These are phyloP conservation scores for Dasyprocta punctata DNA, from an alignment of 2,113 vertebrate species.

Conservation along the genomic window DNA sequence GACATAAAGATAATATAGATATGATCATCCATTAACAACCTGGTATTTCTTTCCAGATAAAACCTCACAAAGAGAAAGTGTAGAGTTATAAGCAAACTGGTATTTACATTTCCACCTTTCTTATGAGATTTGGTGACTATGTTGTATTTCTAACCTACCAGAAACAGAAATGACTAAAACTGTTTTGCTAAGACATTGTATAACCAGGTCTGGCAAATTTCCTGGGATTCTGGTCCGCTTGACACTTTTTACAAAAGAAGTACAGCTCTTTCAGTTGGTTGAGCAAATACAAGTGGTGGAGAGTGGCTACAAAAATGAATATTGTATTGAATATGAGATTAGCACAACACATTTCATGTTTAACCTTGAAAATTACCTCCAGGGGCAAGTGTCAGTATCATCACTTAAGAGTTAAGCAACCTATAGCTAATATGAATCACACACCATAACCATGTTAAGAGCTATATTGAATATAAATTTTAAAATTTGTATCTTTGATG, in stretches of 20 bases:
- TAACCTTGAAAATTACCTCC: background rate
- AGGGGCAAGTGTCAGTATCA: background rate
- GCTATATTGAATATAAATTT: background rate
- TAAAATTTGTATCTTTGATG: fast-evolving
- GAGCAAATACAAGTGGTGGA: background rate
- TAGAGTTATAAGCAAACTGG: background rate
- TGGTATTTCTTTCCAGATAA: background rate
- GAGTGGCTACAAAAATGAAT: background rate
- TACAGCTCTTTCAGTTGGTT: background rate
- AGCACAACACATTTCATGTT: background rate
- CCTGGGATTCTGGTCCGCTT: background rate
- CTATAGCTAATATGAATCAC: too few relatives aligned
- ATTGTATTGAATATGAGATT: background rate
- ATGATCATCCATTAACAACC: background rate
- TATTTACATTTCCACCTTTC: background rate
- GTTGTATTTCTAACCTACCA: background rate
- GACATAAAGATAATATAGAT: background rate
- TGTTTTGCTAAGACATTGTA: background rate
- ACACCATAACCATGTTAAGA: background rate
- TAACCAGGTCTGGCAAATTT: background rate
- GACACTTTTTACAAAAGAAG: background rate
- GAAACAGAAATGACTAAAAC: background rate
- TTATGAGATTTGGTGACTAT: background rate
- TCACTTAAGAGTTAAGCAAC: background rate
- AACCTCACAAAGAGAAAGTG: background rate